phyloP scores from a whole-genome alignment of 2,888 invertebrate genomes.

The Tetrapedia diversipes region DNA sequence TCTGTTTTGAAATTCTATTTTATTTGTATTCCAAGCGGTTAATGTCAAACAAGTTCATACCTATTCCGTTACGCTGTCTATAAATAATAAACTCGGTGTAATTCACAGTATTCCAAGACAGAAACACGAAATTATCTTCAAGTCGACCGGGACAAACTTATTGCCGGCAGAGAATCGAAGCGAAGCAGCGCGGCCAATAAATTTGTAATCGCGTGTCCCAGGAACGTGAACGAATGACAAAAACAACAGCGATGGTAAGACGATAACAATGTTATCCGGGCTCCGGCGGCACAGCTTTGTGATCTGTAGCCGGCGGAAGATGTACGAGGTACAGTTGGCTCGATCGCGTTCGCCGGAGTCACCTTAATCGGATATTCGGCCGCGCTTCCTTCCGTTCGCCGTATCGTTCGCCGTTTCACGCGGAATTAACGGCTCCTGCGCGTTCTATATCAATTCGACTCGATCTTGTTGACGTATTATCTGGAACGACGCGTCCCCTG shows the following conservation, averaged over 20 bases:
- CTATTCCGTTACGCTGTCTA: too few species aligned
- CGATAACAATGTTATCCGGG: constrained; percentile 19
- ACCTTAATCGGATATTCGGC: constrained; percentile 35
- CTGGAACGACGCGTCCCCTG: constrained; percentile 36
- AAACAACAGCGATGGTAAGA: constrained; percentile 8
- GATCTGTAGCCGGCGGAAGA: constrained; percentile 3
- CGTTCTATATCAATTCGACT: constrained; percentile 44
- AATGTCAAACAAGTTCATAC: too few species aligned
- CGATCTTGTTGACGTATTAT: constrained; percentile 53
- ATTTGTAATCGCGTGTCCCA: background rate
- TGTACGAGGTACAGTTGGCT: constrained; percentile 25
- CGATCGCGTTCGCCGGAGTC: constrained; percentile 12
- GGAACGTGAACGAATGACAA: background rate
- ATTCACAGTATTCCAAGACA: background rate
- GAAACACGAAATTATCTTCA: background rate
- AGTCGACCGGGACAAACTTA: background rate
- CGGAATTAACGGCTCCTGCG: constrained; percentile 32
- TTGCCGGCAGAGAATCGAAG: too few species aligned
- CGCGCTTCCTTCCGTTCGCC: constrained; percentile 19
- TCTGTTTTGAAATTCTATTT: too few species aligned
- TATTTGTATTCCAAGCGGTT: too few species aligned
- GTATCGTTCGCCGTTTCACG: constrained; percentile 26
- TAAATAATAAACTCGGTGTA: background rate
- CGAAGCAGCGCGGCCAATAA: background rate
- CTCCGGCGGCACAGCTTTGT: background rate